These are phyloP conservation scores for Forficula auricularia DNA, from an alignment of 1,140 invertebrate genomes.

Conservation along the genomic window DNA sequence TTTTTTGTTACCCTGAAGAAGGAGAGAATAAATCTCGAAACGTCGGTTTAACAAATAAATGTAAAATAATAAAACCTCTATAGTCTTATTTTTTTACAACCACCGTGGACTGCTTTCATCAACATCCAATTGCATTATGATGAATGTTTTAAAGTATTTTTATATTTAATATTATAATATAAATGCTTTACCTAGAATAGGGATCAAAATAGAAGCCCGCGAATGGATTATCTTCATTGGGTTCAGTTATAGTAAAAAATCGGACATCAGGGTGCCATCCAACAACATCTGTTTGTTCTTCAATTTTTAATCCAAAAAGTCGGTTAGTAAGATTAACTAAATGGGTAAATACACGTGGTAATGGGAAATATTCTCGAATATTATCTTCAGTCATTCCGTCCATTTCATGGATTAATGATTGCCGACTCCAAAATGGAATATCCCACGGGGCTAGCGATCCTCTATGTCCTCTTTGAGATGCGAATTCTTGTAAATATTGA, in stretches of 20 bases:
- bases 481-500: conserved; percentile 51
- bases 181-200: conserved; percentile 46
- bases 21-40: too few species aligned
- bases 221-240: conserved; percentile 41
- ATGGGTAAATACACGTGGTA: conserved; percentile 54
- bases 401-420: too few species aligned
- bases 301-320: conserved; percentile 68
- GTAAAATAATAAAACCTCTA: too few species aligned
- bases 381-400: conserved; percentile 31
- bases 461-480: conserved; percentile 50
- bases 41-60: too few species aligned
- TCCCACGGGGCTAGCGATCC: conserved; percentile 62
- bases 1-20: too few species aligned
- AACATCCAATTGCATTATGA: too few species aligned
- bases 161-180: too few species aligned
- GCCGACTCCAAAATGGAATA: conserved; percentile 58
- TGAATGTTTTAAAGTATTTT: too few species aligned
- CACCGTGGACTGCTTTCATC: too few species aligned
- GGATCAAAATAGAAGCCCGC: conserved; percentile 73
- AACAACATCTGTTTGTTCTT: conserved; percentile 38
- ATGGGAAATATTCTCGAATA: conserved; percentile 65
- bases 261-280: conserved; percentile 74
- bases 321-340: conserved; percentile 55
- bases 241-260: conserved; percentile 64
- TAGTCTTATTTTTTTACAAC: too few species aligned